Base-by-base conservation (phyloP, 2,888 invertebrate genomes). In the Microplitis deprimator region DNA sequence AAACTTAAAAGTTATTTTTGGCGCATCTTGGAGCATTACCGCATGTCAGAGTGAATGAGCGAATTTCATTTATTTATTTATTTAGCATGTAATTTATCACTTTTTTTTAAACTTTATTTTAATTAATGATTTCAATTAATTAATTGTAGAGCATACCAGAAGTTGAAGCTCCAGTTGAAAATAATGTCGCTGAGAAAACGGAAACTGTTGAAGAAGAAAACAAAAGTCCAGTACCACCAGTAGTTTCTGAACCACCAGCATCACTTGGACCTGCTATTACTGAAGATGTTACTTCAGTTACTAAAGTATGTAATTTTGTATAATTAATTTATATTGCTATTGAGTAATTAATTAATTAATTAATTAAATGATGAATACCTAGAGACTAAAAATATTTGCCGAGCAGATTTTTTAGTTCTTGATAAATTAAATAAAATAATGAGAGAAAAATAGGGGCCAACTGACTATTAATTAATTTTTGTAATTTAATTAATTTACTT, bases 261-360 rank as follows among this genome's bases (percentile, higher is more conserved):
- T 83, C 85, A n/a, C 78, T 79, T 60, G 87, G 85, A 50, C 89
- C 89, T 16, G 89, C 87, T 75, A 89, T 89, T 79, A 89, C 88
- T 77, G 89, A 90, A 82, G 89, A 89, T 75, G 89, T 89, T 75
- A 87, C 89, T 77, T 89, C 89, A 7, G 89, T 90, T 64, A 89
- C 88, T 79, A 89, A 89, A 87, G 89, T 88, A 80, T 76, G 59
- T 61, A 39, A 13, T 40, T 59, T 7, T 39, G 10, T 17, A 41
- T n/a, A 62, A 65, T 39, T 40, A 62, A 50, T 29, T 38, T 20
- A 17, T 17, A 41, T 38, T 41, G 1, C 6, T 50, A 69, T 59
- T 62, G 65, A 39, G 41, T 59, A 10, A 16, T 1, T 4, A 16
- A 59, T 7, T 50, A 10, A 73, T 68, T 20, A 76, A 39, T 41